A percentile compares a stretch with the other conserved stretches of the same genome.
Conservation (phyloP, 2,888 invertebrate species). For the Dermolepida albohirtum region DNA sequence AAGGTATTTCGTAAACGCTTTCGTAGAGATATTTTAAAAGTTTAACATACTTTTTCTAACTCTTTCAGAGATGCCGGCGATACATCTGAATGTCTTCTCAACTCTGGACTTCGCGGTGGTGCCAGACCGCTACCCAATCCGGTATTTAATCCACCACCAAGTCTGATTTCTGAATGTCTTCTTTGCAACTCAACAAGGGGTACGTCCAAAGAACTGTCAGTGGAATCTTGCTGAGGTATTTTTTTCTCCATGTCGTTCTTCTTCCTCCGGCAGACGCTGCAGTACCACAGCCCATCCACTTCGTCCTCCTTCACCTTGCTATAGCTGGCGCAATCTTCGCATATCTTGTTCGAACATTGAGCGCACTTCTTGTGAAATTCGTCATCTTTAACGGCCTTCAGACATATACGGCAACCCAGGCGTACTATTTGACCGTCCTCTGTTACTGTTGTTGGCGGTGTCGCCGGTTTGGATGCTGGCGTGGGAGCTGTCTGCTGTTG, state of each 20-base stretch:
- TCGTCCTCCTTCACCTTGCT: constrained; percentile 87
- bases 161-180: constrained; percentile 82
- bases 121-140: constrained; percentile 75
- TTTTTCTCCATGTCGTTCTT: constrained; percentile 75
- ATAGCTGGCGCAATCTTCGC: constrained; percentile 94
- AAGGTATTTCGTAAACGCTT: background rate
- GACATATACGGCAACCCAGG: constrained; percentile 84
- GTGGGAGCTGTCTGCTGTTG: constrained; percentile 52
- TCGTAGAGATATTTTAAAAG: background rate
- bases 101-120: constrained; percentile 86
- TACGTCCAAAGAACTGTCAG: constrained; percentile 85
- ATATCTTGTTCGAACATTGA: constrained; percentile 91
- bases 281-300: constrained; percentile 88
- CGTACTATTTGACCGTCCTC: constrained; percentile 81
- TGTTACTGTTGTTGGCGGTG: constrained; percentile 68
- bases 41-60: constrained; percentile 81
- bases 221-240: constrained; percentile 83
- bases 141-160: constrained; percentile 70
- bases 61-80: constrained; percentile 89
- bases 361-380: constrained; percentile 90
- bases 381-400: constrained; percentile 89
- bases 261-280: constrained; percentile 86
- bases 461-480: constrained; percentile 59
- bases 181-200: constrained; percentile 84
- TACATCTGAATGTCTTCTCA: constrained; percentile 86